Evolutionary conservation across 2,888 invertebrate species (phyloP).

Genomic region (Crossocerus cetratus): DNA sequence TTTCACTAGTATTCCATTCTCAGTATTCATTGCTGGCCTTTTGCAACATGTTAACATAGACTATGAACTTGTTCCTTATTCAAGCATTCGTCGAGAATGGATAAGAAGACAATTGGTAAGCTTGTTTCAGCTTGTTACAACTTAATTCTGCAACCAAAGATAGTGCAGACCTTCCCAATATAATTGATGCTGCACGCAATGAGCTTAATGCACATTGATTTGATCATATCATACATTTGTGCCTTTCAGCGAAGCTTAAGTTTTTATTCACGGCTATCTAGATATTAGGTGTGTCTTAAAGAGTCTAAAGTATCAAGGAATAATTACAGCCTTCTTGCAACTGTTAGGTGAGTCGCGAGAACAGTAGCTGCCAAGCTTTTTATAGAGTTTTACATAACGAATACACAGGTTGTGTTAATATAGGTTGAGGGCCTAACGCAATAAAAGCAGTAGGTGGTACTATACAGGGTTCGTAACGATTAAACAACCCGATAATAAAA

Average conservation of each 20-base stretch:
- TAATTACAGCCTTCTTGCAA: too few relatives aligned
- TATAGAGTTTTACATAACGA: too few relatives aligned
- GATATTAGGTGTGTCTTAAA: neutral
- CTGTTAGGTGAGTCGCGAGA: too few relatives aligned
- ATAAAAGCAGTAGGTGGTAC: too few relatives aligned
- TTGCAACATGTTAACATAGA: conserved; percentile 1
- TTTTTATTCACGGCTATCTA: conserved; percentile 19
- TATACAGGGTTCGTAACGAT: too few relatives aligned
- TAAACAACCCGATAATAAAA: too few relatives aligned
- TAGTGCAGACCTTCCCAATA: conserved; percentile 17
- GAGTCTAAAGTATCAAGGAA: too few relatives aligned
- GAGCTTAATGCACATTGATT: conserved; percentile 27
- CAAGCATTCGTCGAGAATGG: neutral
- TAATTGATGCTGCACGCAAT: conserved; percentile 18
- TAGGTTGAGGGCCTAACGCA: too few relatives aligned
- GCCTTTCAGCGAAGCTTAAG: conserved; percentile 40
- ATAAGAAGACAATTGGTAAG: conserved; percentile 4
- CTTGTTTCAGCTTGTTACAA: conserved; percentile 12
- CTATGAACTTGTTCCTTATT: neutral
- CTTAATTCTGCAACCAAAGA: conserved; percentile 31
- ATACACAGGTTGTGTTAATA: too few relatives aligned
- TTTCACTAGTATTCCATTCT: conserved; percentile 19
- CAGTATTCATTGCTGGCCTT: conserved; percentile 9
- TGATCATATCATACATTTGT: conserved; percentile 41
- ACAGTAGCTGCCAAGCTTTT: too few relatives aligned